phyloP scores from a whole-genome alignment of 2,113 vertebrate genomes.

The Nicator chloris region DNA sequence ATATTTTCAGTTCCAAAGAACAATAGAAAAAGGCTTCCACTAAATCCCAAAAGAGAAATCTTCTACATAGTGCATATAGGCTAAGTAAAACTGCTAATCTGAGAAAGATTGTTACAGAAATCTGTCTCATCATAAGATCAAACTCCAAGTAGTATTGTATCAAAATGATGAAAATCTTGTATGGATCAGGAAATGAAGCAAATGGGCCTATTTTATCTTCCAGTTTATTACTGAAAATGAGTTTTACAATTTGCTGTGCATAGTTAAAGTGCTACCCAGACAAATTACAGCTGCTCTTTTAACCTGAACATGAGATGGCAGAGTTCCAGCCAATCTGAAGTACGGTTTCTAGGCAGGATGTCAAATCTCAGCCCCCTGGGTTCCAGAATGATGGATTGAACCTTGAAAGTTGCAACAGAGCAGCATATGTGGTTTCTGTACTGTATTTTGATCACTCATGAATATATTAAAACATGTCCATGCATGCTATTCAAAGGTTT shows the following conservation, averaged over 20 bases:
- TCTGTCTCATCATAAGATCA: constrained; percentile 9
- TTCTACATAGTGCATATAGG: not conserved
- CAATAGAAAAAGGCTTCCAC: not conserved
- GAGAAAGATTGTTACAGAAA: constrained; percentile 27
- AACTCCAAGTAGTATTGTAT: constrained; percentile 5
- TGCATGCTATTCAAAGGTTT: not conserved
- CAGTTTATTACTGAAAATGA: constrained; percentile 66
- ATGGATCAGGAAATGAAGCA: constrained; percentile 56
- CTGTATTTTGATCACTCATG: constrained; percentile 54
- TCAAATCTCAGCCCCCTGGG: constrained; percentile 67
- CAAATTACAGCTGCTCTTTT: constrained; percentile 75
- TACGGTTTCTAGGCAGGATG: constrained; percentile 65
- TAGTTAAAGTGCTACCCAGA: constrained; percentile 66
- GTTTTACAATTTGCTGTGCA: constrained; percentile 59
- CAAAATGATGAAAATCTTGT: constrained; percentile 44
- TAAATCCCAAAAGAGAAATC: constrained; percentile 5
- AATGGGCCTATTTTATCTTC: constrained; percentile 51
- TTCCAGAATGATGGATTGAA: constrained; percentile 67
- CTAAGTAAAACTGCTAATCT: constrained; percentile 26
- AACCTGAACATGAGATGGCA: constrained; percentile 72
- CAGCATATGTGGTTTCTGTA: constrained; percentile 63
- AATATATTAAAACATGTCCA: constrained; percentile 61
- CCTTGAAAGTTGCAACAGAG: constrained; percentile 62
- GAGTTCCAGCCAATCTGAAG: constrained; percentile 66
- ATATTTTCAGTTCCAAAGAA: constrained; percentile 26